Evolutionary conservation across 2,888 invertebrate genomes (phyloP).

Genomic region (Keiferia lycopersicella): DNA sequence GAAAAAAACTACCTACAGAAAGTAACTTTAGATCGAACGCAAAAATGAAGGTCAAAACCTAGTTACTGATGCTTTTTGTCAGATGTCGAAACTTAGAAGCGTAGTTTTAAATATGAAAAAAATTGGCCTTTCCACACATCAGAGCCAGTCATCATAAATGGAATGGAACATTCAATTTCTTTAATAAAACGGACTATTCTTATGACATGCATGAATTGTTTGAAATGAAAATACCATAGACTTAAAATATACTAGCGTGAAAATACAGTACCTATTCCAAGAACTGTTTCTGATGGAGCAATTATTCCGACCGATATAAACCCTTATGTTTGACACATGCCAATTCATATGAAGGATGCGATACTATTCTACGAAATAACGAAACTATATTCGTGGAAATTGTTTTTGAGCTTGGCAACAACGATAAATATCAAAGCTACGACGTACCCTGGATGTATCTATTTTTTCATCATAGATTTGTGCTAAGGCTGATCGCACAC

Average conservation of each 20-base stretch:
- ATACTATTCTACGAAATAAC: constrained; percentile 39
- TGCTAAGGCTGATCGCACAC: too few species aligned
- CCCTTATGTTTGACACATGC: constrained; percentile 42
- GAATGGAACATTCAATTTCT: too few species aligned
- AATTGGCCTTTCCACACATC: too few species aligned
- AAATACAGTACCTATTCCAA: too few species aligned
- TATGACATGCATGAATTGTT: too few species aligned
- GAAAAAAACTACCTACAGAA: background rate
- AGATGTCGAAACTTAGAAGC: background rate
- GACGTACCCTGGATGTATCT: too few species aligned
- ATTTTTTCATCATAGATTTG: too few species aligned
- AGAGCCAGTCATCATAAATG: too few species aligned
- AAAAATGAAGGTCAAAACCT: background rate
- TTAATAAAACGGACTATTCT: too few species aligned
- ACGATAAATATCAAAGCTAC: background rate
- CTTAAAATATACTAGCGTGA: too few species aligned
- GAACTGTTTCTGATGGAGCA: constrained; percentile 39
- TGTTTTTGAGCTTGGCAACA: constrained; percentile 26
- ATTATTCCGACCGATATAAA: constrained; percentile 37
- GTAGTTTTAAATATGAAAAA: too few species aligned
- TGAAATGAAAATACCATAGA: too few species aligned
- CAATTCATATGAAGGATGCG: constrained; percentile 40
- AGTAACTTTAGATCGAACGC: constrained; percentile 5
- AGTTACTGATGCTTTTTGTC: background rate
- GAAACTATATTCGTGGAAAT: constrained; percentile 36